Percentiles rank a stretch among this genome's conserved stretches.
Evolutionary conservation across 2,797 vertebrate genomes (phyloP).

Genomic region (Eutrigla gurnardus): DNA sequence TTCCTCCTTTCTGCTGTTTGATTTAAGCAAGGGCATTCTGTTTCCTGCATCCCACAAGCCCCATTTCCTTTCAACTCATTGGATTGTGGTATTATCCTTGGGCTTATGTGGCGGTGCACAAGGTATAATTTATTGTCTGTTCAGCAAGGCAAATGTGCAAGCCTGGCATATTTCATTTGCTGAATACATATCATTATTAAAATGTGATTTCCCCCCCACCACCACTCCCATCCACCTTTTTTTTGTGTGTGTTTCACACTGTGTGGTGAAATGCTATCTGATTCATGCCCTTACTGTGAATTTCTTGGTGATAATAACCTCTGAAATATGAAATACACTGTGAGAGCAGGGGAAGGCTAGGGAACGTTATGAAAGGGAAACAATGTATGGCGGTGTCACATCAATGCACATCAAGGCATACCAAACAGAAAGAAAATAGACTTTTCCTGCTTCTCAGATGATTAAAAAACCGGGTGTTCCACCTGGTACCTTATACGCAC

Average conservation of each 20-base stretch:
- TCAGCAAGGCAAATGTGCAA: constrained; percentile 85
- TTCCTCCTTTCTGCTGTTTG: constrained; percentile 54
- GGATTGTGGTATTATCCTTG: constrained; percentile 77
- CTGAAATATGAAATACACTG: constrained; percentile 51
- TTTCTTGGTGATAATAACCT: constrained; percentile 62
- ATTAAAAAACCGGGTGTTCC: constrained; percentile 53
- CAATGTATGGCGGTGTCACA: constrained; percentile 39
- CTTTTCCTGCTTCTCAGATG: constrained; percentile 28
- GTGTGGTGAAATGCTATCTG: constrained; percentile 63
- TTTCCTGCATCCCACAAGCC: constrained; percentile 67
- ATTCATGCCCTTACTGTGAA: constrained; percentile 56
- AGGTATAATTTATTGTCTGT: constrained; percentile 86
- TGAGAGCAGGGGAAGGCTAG: constrained; percentile 26
- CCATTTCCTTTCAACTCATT: constrained; percentile 72
- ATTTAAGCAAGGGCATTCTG: constrained; percentile 73
- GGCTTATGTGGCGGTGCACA: constrained; percentile 71
- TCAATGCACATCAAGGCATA: constrained; percentile 73
- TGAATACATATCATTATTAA: constrained; percentile 84
- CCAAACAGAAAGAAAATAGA: constrained; percentile 47
- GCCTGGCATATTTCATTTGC: constrained; percentile 83
- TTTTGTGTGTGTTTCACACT: constrained; percentile 58
- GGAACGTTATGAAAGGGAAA: constrained; percentile 46
- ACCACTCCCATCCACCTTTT: neutral
- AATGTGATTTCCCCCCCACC: constrained; percentile 60
- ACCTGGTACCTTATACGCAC: neutral